Evolutionary conservation across 2,797 vertebrate genomes (phyloP).

Genomic region (Acipenser oxyrinchus): DNA sequence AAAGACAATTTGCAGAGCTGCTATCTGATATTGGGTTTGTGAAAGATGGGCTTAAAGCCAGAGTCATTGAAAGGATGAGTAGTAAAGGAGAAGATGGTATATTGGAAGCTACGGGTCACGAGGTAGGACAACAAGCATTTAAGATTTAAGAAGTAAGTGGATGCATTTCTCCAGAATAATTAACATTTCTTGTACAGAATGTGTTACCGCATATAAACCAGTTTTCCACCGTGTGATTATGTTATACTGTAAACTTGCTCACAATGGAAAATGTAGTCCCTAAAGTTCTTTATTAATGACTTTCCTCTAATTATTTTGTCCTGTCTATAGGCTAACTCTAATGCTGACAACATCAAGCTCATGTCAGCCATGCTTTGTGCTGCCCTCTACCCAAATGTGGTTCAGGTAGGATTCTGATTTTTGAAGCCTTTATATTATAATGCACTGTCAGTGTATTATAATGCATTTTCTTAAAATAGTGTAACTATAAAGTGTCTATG

Average conservation of each 20-base stretch:
- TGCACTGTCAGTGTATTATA: no score
- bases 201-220: background rate
- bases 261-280: no score
- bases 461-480: no score
- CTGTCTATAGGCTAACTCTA: slow-evolving; percentile 75
- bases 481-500: background rate
- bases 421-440: no score
- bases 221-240: no score
- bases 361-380: slow-evolving; percentile 94
- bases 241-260: no score
- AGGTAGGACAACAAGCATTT: slow-evolving; percentile 54
- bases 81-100: slow-evolving; percentile 77
- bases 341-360: slow-evolving; percentile 84
- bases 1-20: slow-evolving; percentile 91
- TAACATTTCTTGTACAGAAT: background rate
- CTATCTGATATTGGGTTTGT: slow-evolving; percentile 96
- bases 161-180: background rate
- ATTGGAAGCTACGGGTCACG: slow-evolving; percentile 79
- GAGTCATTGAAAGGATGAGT: slow-evolving; percentile 76
- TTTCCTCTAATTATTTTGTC: slow-evolving; percentile 20
- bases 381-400: slow-evolving; percentile 93
- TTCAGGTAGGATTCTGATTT: slow-evolving; percentile 66
- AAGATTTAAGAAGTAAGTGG: no score
- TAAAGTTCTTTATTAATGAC: no score
- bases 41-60: slow-evolving; percentile 81